Conservation (phyloP, 1,140 invertebrate species). For the Drosophila punjabiensis region DNA sequence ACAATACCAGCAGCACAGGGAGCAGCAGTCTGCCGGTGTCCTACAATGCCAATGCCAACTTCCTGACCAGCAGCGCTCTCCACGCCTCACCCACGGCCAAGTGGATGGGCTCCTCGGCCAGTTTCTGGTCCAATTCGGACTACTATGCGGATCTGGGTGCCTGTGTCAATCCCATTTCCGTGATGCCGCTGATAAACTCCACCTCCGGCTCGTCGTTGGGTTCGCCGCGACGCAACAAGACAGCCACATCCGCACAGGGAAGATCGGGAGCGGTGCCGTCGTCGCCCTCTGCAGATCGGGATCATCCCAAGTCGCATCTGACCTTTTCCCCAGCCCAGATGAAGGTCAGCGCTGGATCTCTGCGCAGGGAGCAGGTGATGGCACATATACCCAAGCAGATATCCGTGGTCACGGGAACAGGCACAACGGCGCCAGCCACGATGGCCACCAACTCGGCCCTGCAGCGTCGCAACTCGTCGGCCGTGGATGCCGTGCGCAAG, state of each 20-base stretch:
- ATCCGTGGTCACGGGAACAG: slow-evolving; percentile 64
- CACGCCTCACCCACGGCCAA: slow-evolving; percentile 78
- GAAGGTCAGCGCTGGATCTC: slow-evolving; percentile 86
- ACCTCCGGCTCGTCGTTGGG: slow-evolving; percentile 41
- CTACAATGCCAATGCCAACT: slow-evolving; percentile 61
- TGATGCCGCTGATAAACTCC: slow-evolving; percentile 87
- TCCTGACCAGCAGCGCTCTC: slow-evolving; percentile 56
- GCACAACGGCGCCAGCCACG: slow-evolving; percentile 61
- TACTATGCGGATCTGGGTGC: slow-evolving; percentile 90
- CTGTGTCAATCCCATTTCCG: slow-evolving; percentile 92
- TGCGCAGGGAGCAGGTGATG: slow-evolving; percentile 83
- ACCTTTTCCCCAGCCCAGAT: slow-evolving; percentile 89
- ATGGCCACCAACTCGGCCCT: slow-evolving; percentile 71
- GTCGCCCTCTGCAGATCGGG: slow-evolving; percentile 62
- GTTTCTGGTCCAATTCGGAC: slow-evolving; percentile 90
- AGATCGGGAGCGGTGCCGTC: slow-evolving; percentile 45
- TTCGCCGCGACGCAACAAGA: slow-evolving; percentile 59
- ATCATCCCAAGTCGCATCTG: slow-evolving; percentile 88
- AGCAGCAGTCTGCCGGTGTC: slow-evolving; percentile 21
- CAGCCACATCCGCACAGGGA: slow-evolving; percentile 29
- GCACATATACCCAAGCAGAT: slow-evolving; percentile 87
- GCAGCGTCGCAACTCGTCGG: slow-evolving; percentile 71
- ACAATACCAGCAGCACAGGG: slow-evolving; percentile 22
- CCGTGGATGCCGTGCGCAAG: slow-evolving; percentile 78
- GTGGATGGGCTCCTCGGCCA: slow-evolving; percentile 87